phyloP scores from a whole-genome alignment of 64 coral and sea anemone species.

The Pocillopora verrucosa region DNA sequence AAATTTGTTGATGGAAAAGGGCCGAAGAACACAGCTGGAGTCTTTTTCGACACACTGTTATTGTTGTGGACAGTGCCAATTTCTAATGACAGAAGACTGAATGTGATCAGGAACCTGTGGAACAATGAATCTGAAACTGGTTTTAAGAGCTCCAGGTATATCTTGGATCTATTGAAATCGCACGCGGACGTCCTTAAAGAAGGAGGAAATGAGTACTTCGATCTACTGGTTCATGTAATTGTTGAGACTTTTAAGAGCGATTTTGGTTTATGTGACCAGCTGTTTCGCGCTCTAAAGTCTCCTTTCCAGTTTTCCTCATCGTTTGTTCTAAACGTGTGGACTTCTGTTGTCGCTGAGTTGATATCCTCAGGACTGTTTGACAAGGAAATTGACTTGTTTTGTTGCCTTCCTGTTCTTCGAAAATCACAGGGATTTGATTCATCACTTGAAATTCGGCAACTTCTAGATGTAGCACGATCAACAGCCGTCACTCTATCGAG shows the following conservation, averaged over 20 bases:
- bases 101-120: background rate
- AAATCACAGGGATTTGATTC: background rate
- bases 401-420: background rate
- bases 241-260: background rate
- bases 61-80: background rate
- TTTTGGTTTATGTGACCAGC: background rate
- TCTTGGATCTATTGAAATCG: background rate
- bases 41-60: background rate
- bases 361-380: background rate
- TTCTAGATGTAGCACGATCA: background rate
- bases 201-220: background rate
- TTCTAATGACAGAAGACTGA: constrained; percentile 4
- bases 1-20: too few relatives aligned
- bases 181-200: accelerated
- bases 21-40: background rate
- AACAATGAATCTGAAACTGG: background rate
- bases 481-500: background rate
- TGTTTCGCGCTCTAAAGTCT: background rate
- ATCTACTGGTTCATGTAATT: background rate
- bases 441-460: background rate
- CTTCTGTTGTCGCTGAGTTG: background rate
- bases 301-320: background rate
- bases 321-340: background rate
- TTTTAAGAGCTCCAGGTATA: background rate
- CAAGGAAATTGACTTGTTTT: background rate